Evolutionary conservation across 2,888 invertebrate genomes (phyloP).

Genomic region (Eledona agricola): DNA sequence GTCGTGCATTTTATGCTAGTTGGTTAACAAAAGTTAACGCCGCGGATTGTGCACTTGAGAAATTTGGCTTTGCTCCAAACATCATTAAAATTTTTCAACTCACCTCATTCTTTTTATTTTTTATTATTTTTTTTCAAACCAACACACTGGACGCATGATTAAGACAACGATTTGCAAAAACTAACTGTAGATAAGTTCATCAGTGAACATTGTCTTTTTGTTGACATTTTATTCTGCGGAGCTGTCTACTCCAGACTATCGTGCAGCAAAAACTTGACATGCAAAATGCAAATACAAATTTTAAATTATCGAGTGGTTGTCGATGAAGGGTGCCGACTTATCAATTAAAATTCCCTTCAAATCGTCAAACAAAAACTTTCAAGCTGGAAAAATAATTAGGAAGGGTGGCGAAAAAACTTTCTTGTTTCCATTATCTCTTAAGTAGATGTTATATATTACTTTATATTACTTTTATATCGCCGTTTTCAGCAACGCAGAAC

Average conservation of each 20-base stretch:
- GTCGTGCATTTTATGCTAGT: constrained; percentile 39
- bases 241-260: constrained; percentile 36
- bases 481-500: constrained; percentile 15
- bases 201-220: constrained; percentile 36
- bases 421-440: constrained; percentile 29
- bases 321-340: constrained; percentile 20
- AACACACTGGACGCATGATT: constrained; percentile 5
- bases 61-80: constrained; percentile 38
- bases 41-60: constrained; percentile 33
- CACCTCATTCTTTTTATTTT: constrained; percentile 20
- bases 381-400: constrained; percentile 14
- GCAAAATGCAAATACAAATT: constrained; percentile 41
- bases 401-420: background rate
- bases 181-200: constrained; percentile 31
- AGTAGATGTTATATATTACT: too few relatives aligned
- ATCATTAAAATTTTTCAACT: constrained; percentile 38
- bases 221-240: constrained; percentile 39
- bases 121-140: constrained; percentile 15
- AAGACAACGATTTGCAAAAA: constrained; percentile 16
- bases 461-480: constrained; percentile 33
- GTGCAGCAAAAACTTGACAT: constrained; percentile 33
- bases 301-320: constrained; percentile 29
- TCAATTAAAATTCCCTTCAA: constrained; percentile 14
- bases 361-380: constrained; percentile 16
- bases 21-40: constrained; percentile 37